phyloP scores from a whole-genome alignment of 1,140 invertebrate genomes.

The Oppia nitens region DNA sequence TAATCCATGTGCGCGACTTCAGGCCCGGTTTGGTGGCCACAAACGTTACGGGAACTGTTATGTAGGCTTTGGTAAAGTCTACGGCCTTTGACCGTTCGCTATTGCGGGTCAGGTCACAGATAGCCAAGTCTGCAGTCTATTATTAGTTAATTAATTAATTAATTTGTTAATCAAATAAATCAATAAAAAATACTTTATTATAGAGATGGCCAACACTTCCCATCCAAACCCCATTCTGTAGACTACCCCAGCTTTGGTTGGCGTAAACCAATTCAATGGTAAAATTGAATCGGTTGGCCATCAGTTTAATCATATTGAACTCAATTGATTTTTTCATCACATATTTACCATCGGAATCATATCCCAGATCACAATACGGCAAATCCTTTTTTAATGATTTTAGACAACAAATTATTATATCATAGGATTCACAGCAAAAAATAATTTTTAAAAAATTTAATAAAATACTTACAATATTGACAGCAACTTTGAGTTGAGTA shows the following conservation, averaged over 20 bases:
- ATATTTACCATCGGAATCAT: neutral
- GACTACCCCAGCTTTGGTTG: constrained; percentile 2
- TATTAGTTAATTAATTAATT: neutral
- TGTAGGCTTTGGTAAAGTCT: neutral
- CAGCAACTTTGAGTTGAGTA: neutral
- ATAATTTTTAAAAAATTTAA: neutral
- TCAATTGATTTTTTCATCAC: neutral
- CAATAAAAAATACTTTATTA: constrained; percentile 1
- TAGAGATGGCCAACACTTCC: constrained; percentile 1
- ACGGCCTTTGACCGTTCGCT: neutral
- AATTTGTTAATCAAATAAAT: neutral
- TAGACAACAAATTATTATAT: neutral
- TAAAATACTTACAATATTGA: neutral
- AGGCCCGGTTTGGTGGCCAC: neutral
- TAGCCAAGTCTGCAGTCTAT: neutral
- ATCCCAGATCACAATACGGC: neutral
- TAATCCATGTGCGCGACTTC: neutral
- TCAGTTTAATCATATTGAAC: neutral
- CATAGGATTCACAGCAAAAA: neutral
- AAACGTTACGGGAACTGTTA: neutral
- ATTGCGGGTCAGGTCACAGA: neutral
- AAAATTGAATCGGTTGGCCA: neutral
- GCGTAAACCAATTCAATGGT: neutral
- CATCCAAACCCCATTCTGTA: neutral
- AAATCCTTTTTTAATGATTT: neutral